These are phyloP conservation scores for Plotosus lineatus DNA, from an alignment of 2,113 vertebrate genomes.

Conservation along the genomic window DNA sequence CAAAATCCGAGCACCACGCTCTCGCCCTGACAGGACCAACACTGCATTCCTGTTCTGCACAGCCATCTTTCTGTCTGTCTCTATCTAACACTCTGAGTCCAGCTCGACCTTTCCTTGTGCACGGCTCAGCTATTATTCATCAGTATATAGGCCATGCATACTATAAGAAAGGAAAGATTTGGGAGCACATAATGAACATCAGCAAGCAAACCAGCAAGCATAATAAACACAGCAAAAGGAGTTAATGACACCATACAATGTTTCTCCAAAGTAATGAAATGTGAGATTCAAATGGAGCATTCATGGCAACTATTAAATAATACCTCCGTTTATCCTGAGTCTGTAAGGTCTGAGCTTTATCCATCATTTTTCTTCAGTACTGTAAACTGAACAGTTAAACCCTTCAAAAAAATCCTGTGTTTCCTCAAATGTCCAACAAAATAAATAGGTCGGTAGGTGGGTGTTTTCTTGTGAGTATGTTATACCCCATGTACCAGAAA, in stretches of 20 bases:
- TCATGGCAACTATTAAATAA: background rate
- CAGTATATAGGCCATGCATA: conserved; percentile 71
- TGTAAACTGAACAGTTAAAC: background rate
- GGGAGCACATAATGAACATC: background rate
- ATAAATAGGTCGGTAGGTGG: too few species aligned
- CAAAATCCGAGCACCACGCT: conserved; percentile 84
- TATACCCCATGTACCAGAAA: too few species aligned
- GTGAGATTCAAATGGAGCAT: background rate
- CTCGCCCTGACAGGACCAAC: conserved; percentile 89
- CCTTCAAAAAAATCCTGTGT: too few species aligned
- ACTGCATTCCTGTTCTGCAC: conserved; percentile 95
- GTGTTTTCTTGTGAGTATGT: too few species aligned
- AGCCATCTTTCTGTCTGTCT: conserved; percentile 76
- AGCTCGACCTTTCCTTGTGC: conserved; percentile 52
- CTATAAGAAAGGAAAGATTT: conserved; percentile 37
- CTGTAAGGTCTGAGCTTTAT: background rate
- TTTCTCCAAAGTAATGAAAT: background rate
- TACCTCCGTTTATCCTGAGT: background rate
- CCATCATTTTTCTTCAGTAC: background rate
- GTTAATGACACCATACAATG: background rate
- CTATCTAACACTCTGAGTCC: background rate
- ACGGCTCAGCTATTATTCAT: conserved; percentile 66
- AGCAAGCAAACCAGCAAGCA: background rate
- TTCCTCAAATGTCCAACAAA: too few species aligned
- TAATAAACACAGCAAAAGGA: background rate